Evolutionary conservation across 2,113 vertebrate genomes (phyloP).

Genomic region (Sprattus sprattus): DNA sequence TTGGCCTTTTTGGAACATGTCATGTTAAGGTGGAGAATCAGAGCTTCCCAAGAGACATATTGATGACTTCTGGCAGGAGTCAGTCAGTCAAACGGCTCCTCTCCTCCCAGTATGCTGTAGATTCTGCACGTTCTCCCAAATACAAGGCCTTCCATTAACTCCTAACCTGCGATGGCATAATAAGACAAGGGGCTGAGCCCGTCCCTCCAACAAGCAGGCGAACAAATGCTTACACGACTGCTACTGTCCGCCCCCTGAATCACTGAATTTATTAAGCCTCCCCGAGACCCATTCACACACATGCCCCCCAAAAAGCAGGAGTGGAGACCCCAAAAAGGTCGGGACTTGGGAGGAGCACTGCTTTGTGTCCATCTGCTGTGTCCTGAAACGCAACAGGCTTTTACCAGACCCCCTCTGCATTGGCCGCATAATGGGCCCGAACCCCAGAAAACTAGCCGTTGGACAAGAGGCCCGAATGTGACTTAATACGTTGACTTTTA

Average conservation of each 20-base stretch:
- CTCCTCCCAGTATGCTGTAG: slow-evolving; percentile 66
- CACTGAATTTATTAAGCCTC: slow-evolving; percentile 95
- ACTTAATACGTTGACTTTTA: slow-evolving; percentile 68
- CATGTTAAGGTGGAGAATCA: neutral
- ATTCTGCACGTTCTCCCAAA: slow-evolving; percentile 78
- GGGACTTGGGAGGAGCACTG: slow-evolving; percentile 70
- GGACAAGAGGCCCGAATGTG: slow-evolving; percentile 71
- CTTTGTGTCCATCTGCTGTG: slow-evolving; percentile 81
- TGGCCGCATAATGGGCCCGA: slow-evolving; percentile 80
- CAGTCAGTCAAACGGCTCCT: slow-evolving; percentile 46
- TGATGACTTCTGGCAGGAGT: neutral
- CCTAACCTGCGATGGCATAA: slow-evolving; percentile 86
- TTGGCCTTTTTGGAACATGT: neutral
- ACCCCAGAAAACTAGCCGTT: slow-evolving; percentile 82
- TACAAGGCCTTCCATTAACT: slow-evolving; percentile 74
- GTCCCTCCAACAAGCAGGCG: slow-evolving; percentile 85
- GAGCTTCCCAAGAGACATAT: neutral
- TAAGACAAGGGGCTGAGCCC: slow-evolving; percentile 74
- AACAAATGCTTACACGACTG: slow-evolving; percentile 93
- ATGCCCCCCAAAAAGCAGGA: slow-evolving; percentile 59
- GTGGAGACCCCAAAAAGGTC: slow-evolving; percentile 48
- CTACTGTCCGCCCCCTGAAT: slow-evolving; percentile 86
- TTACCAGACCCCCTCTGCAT: slow-evolving; percentile 87
- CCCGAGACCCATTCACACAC: slow-evolving; percentile 86
- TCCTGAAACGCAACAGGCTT: slow-evolving; percentile 80